Conservation (phyloP, 2,888 invertebrate species). For the Zygothrica quintamaculata region DNA sequence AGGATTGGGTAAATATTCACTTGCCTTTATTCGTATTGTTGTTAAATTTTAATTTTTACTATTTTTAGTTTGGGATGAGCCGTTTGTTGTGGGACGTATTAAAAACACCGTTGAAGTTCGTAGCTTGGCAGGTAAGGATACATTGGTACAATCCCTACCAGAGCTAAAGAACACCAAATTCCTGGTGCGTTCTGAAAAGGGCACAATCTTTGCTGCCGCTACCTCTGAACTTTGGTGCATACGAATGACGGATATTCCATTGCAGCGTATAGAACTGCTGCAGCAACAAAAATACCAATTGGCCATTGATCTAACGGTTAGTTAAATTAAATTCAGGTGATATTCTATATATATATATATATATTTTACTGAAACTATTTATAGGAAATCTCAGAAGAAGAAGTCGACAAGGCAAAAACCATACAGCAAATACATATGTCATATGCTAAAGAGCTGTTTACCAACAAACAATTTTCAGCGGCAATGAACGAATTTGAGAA, state of each 20-base stretch:
- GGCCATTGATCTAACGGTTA: constrained; percentile 94
- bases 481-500: constrained; percentile 96
- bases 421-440: constrained; percentile 95
- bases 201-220: constrained; percentile 94
- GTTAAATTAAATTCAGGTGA: constrained; percentile 67
- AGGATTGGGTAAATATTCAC: constrained; percentile 70
- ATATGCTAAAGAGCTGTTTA: constrained; percentile 95
- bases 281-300: constrained; percentile 97
- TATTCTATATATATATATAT: neutral
- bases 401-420: constrained; percentile 91
- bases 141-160: constrained; percentile 90
- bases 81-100: constrained; percentile 94
- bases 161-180: constrained; percentile 91
- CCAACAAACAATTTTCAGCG: constrained; percentile 93
- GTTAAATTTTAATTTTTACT: neutral
- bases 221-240: constrained; percentile 95
- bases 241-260: constrained; percentile 90
- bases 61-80: constrained; percentile 92
- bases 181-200: constrained; percentile 90
- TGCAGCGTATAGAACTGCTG: constrained; percentile 93
- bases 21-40: no score
- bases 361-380: neutral
- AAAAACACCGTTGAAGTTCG: constrained; percentile 93
- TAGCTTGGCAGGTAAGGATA: constrained; percentile 90
- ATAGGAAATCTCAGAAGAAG: constrained; percentile 93